Conservation (phyloP, 2,888 invertebrate species). For the Tinea pellionella region DNA sequence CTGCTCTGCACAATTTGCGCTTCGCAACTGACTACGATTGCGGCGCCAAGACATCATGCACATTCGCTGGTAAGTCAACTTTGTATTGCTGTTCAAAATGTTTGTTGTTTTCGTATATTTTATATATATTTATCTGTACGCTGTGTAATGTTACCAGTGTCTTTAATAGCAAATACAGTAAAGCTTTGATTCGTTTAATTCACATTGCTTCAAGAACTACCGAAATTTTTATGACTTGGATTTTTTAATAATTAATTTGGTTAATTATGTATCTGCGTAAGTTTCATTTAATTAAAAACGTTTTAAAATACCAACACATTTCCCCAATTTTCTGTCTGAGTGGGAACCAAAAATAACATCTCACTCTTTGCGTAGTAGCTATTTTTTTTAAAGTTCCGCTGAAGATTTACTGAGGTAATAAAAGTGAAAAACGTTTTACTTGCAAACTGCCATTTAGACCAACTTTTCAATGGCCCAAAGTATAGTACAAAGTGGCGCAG, state of each 20-base stretch:
- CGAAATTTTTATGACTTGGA: too few relatives aligned
- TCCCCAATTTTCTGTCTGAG: too few relatives aligned
- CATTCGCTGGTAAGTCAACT: constrained; percentile 41
- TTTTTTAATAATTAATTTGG: too few relatives aligned
- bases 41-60: constrained; percentile 47
- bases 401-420: constrained; percentile 21
- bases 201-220: too few relatives aligned
- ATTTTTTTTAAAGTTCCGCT: constrained; percentile 22
- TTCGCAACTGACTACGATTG: constrained; percentile 56
- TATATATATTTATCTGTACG: not conserved
- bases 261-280: too few relatives aligned
- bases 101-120: not conserved
- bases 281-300: too few relatives aligned
- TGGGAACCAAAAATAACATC: constrained; percentile 37
- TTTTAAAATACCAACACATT: too few relatives aligned
- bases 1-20: constrained; percentile 42
- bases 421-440: constrained; percentile 20
- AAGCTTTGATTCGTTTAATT: too few relatives aligned
- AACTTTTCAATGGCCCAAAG: constrained; percentile 20
- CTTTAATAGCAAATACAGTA: too few relatives aligned
- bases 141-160: too few relatives aligned
- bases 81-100: not conserved
- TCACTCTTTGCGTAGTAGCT: constrained; percentile 23
- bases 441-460: constrained; percentile 16
- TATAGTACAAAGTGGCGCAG: constrained; percentile 19